phyloP scores from a whole-genome alignment of 2,113 vertebrate species.

The Redunca redunca region DNA sequence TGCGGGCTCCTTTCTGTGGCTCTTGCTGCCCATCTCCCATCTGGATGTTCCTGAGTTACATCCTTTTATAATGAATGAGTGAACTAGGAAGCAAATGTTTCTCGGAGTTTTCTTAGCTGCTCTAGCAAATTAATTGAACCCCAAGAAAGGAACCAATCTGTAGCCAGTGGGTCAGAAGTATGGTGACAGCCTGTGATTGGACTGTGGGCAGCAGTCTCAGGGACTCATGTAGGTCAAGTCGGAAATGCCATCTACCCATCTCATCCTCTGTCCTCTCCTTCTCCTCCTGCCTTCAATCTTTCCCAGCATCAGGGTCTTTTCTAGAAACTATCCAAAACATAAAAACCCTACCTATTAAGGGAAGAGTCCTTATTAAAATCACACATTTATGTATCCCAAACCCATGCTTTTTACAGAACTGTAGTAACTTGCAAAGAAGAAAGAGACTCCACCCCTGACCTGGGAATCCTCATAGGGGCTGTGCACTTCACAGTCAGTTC shows the following conservation, averaged over 20 bases:
- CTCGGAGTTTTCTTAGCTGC: background rate
- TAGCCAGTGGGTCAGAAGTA: background rate
- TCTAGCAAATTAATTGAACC: background rate
- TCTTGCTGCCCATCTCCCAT: background rate
- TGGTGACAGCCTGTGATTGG: background rate
- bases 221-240: background rate
- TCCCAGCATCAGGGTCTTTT: background rate
- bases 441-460: background rate
- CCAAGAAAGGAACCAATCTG: background rate
- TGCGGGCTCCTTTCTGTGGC: background rate
- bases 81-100: background rate
- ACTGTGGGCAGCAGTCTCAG: background rate
- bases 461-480: accelerated
- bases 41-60: background rate
- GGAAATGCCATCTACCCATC: background rate
- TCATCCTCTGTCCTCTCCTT: background rate
- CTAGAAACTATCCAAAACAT: background rate
- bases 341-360: background rate
- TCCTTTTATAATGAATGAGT: background rate
- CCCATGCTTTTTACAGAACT: background rate
- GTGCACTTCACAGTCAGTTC: accelerated
- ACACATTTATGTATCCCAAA: background rate
- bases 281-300: background rate
- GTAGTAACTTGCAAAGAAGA: background rate
- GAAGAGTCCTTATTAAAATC: background rate